These are phyloP conservation scores for Cyclina sinensis DNA, from an alignment of 1,140 invertebrate genomes.

Conservation along the genomic window DNA sequence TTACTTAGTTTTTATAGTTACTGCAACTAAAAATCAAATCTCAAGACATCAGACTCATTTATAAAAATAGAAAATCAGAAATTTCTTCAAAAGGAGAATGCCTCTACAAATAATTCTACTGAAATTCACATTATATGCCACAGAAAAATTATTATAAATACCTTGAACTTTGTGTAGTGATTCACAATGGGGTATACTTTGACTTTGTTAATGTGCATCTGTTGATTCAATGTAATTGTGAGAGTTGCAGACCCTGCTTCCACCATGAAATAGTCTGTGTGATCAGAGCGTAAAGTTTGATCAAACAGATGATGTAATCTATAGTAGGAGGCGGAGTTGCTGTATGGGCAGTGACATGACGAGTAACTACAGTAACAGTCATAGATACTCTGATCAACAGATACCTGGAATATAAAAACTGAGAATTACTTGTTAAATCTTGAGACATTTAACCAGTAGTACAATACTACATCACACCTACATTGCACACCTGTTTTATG, in stretches of 20 bases:
- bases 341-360: slow-evolving; percentile 2
- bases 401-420: slow-evolving; percentile 26
- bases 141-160: no score
- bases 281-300: slow-evolving; percentile 70
- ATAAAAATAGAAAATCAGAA: no score
- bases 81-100: no score
- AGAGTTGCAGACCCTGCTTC: slow-evolving; percentile 65
- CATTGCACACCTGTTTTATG: no score
- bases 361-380: slow-evolving; percentile 62
- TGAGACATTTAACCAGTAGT: no score
- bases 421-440: no score
- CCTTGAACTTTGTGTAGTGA: slow-evolving; percentile 76
- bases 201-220: slow-evolving; percentile 74
- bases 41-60: no score
- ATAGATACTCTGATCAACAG: slow-evolving; percentile 36
- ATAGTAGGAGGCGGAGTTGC: slow-evolving; percentile 63
- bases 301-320: slow-evolving; percentile 78
- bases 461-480: no score
- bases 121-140: no score
- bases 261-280: slow-evolving; percentile 72
- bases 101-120: no score
- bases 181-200: slow-evolving; percentile 70
- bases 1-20: no score
- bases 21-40: no score
- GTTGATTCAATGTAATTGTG: slow-evolving; percentile 68